A percentile compares a stretch with the other conserved stretches of the same genome.
Conservation (phyloP, 2,888 invertebrate genomes). For the Omphaloscelis lunosa region DNA sequence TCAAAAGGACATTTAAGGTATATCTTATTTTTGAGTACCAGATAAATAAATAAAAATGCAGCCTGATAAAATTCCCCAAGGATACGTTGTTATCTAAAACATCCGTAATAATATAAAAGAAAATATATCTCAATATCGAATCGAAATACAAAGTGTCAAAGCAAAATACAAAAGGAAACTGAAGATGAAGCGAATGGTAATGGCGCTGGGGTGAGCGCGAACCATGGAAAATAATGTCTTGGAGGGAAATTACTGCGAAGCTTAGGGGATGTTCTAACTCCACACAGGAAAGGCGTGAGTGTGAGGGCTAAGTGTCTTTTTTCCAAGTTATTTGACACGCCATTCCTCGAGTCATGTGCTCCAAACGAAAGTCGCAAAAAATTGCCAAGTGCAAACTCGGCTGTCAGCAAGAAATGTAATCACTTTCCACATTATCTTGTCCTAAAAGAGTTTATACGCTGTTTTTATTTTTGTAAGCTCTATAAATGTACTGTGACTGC, state of each 20-base stretch:
- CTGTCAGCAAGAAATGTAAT: conserved; percentile 74
- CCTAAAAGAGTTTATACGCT: conserved; percentile 49
- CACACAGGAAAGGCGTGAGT: conserved; percentile 77
- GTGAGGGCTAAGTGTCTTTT: conserved; percentile 84
- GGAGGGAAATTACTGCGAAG: conserved; percentile 80
- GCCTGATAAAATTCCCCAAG: not conserved
- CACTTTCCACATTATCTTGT: conserved; percentile 71
- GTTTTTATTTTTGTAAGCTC: conserved; percentile 44
- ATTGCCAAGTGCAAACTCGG: conserved; percentile 67
- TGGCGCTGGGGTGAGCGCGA: conserved; percentile 73
- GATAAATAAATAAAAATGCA: conserved; percentile 21
- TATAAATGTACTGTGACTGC: conserved; percentile 47
- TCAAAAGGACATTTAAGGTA: not conserved
- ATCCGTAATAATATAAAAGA: conserved; percentile 59
- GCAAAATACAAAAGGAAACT: conserved; percentile 71
- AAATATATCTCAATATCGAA: conserved; percentile 65
- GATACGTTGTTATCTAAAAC: conserved; percentile 44
- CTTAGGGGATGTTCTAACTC: conserved; percentile 73
- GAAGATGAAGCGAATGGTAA: conserved; percentile 73
- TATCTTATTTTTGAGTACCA: not conserved
- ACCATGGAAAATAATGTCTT: conserved; percentile 84
- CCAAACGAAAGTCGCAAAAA: conserved; percentile 75
- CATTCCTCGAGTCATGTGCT: conserved; percentile 73
- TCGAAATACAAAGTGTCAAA: conserved; percentile 71
- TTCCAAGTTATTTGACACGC: conserved; percentile 85